Percentiles rank a stretch among this genome's conserved stretches.
Evolutionary conservation across 2,797 vertebrate genomes (phyloP).

Genomic region (Sus cebifrons): DNA sequence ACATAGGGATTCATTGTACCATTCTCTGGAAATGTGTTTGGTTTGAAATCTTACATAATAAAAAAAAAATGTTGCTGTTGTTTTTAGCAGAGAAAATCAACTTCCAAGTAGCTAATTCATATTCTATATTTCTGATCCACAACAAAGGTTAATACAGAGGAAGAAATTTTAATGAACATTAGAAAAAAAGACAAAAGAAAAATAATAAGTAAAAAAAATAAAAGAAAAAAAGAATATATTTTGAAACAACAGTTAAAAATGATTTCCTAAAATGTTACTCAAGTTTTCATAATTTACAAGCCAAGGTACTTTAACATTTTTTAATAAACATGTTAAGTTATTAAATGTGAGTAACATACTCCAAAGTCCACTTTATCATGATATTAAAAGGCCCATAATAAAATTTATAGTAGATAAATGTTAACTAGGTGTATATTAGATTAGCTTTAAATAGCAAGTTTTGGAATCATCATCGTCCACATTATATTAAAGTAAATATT

Average conservation of each 20-base stretch:
- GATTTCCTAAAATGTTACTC: slow-evolving; percentile 33
- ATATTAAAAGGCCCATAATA: neutral
- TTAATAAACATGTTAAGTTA: neutral
- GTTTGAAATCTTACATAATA: neutral
- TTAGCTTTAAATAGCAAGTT: slow-evolving; percentile 14
- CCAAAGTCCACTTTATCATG: neutral
- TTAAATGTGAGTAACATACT: neutral
- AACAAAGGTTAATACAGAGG: neutral
- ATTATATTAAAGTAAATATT: neutral
- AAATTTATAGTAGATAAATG: neutral
- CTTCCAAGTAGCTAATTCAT: slow-evolving; percentile 1
- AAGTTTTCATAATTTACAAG: slow-evolving; percentile 7
- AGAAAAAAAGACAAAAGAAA: neutral
- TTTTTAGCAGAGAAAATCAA: slow-evolving; percentile 53
- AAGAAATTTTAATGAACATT: slow-evolving; percentile 34
- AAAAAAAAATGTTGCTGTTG: neutral
- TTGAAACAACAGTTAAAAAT: slow-evolving; percentile 20
- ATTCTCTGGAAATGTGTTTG: slow-evolving; percentile 23
- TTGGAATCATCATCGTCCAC: neutral
- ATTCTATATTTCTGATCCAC: slow-evolving; percentile 2
- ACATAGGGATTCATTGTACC: neutral
- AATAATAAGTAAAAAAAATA: no score
- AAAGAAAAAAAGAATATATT: neutral
- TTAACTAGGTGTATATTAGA: neutral
- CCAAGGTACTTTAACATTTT: slow-evolving; percentile 23